Conservation (phyloP, 92 coral and sea anemone species). For the Isaurus tuberculatus region DNA sequence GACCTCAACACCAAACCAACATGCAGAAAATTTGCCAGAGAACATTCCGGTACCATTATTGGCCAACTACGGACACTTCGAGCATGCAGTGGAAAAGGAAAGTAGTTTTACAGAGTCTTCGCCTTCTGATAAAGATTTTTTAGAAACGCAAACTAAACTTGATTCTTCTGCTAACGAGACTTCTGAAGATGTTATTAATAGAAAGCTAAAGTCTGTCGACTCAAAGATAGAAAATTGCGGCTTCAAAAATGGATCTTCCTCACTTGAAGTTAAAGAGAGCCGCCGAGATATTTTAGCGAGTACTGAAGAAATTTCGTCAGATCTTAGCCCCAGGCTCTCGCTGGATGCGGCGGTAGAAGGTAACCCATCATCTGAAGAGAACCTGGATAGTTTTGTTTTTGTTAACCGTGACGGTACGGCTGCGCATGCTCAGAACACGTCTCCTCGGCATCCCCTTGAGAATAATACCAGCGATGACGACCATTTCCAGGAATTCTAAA, state of each 20-base stretch:
- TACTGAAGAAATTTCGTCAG: neutral
- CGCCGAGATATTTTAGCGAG: conserved; percentile 5
- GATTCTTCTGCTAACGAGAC: conserved; percentile 4
- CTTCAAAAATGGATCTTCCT: conserved; percentile 20
- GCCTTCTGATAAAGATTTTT: conserved; percentile 1
- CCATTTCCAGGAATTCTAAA: conserved; percentile 35
- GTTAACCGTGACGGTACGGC: conserved; percentile 87
- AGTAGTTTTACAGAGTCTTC: conserved; percentile 52
- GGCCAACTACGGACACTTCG: conserved; percentile 85
- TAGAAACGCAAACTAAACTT: neutral
- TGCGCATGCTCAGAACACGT: conserved; percentile 33
- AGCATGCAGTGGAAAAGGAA: conserved; percentile 65
- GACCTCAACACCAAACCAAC: conserved; percentile 38
- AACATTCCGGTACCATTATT: conserved; percentile 78
- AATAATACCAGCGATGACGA: conserved; percentile 43
- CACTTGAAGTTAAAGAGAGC: conserved; percentile 17
- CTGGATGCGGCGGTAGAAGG: neutral
- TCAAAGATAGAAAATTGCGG: neutral
- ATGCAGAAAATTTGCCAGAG: conserved; percentile 55
- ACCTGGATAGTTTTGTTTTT: conserved; percentile 76
- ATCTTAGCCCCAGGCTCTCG: neutral
- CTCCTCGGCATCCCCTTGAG: conserved; percentile 74
- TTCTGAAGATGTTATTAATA: neutral
- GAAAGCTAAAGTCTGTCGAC: neutral
- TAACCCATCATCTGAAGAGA: conserved; percentile 45